Evolutionary conservation across 2,113 vertebrate genomes (phyloP), one percentile per base, ranked within the genome.

Genomic region (Neogobius melanostomus): DNA sequence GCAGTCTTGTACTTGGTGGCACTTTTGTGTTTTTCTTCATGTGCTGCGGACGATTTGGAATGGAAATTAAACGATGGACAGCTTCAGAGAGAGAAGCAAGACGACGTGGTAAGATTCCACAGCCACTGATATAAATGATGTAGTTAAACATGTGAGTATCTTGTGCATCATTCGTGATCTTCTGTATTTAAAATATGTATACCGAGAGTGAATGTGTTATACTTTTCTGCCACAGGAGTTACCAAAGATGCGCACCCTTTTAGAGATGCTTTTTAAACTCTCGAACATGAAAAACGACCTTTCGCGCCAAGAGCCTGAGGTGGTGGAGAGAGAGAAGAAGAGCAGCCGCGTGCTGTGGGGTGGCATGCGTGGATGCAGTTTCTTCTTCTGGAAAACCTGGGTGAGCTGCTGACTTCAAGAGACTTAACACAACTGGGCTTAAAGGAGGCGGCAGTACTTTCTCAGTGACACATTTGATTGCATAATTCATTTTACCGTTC

Each of bases 381-480:
- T 75, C 8, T 88, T 85, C 80, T 92, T 69, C 81, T 92, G 87
- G 88, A 91, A 92, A 74, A 36, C 82, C 60, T 85, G 83, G 88
- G 79, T 75, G 21, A 7, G 68, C 62, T 92, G 89, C 67, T 91
- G 56, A 86, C 54, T 49, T 14, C 10, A 56, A 5, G n/a, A 61
- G 8, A 11, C 17, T 36, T 57, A 1, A 42, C n/a, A 59, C 28
- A 53, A n/a, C n/a, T 56, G 9, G 8, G 17, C 11, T 14, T 21
- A 59, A 42, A 59, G 6, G 56, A 59, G 21, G 3, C 28, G 4
- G 5, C 17, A 56, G 53, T 21, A 59, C 28, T 42, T 42, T 14
- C 28, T 59, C 21, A 14, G 4, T 42, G 56, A 59, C 56, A 59
- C 14, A 21, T 59, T 14, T 14, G 28, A 36, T 42, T 59, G 56